phyloP scores from a whole-genome alignment of 2,888 invertebrate species.

The Philereme transversata region DNA sequence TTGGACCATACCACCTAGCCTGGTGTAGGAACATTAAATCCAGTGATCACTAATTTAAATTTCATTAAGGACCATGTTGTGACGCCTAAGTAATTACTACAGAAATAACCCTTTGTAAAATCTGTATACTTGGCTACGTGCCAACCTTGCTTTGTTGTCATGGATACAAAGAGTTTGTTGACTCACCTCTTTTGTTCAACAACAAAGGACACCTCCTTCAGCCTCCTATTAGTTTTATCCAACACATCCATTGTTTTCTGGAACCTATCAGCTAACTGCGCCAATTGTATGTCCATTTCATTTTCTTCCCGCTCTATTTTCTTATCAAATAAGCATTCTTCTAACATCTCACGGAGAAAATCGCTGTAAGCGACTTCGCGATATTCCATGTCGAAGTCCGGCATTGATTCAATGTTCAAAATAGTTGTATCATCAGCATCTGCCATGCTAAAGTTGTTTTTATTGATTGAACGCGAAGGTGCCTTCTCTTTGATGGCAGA shows the following conservation, averaged over 20 bases:
- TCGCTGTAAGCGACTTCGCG: conserved; percentile 67
- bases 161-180: not conserved
- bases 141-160: not conserved
- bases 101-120: too few relatives aligned
- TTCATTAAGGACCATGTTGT: too few relatives aligned
- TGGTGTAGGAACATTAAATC: too few relatives aligned
- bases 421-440: conserved; percentile 53
- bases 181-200: conserved; percentile 74
- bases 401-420: conserved; percentile 49
- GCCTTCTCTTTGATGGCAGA: conserved; percentile 45
- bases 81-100: too few relatives aligned
- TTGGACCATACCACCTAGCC: too few relatives aligned
- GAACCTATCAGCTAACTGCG: conserved; percentile 70
- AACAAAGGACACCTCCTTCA: conserved; percentile 76
- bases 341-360: conserved; percentile 64
- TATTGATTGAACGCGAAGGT: conserved; percentile 40
- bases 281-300: conserved; percentile 72
- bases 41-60: too few relatives aligned
- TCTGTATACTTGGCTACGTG: too few relatives aligned
- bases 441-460: conserved; percentile 47
- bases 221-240: conserved; percentile 70
- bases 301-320: conserved; percentile 70
- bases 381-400: conserved; percentile 59
- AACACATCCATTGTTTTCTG: conserved; percentile 70
- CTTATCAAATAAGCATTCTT: conserved; percentile 69